Conservation (phyloP, 2,888 invertebrate genomes). For the Gastracanthus pulcherrimus region DNA sequence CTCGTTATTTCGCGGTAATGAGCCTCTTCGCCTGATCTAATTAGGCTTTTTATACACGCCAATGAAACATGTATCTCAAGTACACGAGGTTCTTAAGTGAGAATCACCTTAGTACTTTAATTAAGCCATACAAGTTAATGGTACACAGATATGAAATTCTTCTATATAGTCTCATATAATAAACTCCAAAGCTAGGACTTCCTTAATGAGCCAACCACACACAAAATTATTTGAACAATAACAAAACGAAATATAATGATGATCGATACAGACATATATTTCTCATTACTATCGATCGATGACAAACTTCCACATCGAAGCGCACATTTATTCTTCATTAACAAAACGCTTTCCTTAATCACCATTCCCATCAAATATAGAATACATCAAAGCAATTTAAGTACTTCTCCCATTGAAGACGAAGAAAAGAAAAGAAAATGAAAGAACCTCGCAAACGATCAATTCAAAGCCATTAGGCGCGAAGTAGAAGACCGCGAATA, state of each 20-base stretch:
- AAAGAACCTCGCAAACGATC: neutral
- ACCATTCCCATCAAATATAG: too few species aligned
- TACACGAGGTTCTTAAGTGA: neutral
- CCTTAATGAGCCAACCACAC: neutral
- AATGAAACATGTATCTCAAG: neutral
- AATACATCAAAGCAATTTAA: too few species aligned
- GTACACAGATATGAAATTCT: too few species aligned
- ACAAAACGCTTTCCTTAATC: neutral
- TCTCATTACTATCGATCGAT: neutral
- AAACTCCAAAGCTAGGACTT: neutral
- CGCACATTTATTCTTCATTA: too few species aligned
- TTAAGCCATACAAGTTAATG: neutral
- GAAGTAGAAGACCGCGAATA: neutral
- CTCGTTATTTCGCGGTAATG: too few species aligned
- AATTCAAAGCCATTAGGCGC: neutral
- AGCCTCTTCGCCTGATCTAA: neutral
- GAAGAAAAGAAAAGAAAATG: neutral
- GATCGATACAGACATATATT: neutral
- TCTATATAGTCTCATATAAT: too few species aligned
- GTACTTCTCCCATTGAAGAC: neutral
- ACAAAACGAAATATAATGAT: too few species aligned
- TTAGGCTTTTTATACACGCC: neutral
- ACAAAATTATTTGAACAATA: too few species aligned
- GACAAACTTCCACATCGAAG: too few species aligned
- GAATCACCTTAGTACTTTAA: neutral